Percentiles rank a stretch among this genome's conserved stretches.
Conservation (phyloP, 2,113 vertebrate genomes). For the Phainopepla nitens region DNA sequence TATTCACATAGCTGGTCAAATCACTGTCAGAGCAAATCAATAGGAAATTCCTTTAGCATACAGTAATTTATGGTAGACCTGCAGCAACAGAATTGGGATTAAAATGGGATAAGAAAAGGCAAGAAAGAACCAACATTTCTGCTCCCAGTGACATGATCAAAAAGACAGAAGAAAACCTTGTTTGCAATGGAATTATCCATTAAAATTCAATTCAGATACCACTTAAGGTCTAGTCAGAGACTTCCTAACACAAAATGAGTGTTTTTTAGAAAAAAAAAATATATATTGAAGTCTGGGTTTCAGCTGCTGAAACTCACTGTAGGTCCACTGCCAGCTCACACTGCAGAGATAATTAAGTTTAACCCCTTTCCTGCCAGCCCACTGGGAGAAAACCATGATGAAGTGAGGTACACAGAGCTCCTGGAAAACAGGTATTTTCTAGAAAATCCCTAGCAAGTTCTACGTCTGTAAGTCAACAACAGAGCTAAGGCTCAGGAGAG, state of each 20-base stretch:
- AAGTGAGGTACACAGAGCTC: not conserved
- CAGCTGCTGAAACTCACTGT: not conserved
- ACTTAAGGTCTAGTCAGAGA: not conserved
- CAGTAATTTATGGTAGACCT: constrained; percentile 71
- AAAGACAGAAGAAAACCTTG: constrained; percentile 57
- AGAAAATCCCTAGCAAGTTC: not conserved
- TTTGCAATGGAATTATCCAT: constrained; percentile 34
- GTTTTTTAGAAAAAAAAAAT: not conserved
- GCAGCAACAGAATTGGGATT: constrained; percentile 67
- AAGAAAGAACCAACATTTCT: constrained; percentile 57
- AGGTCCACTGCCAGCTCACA: not conserved
- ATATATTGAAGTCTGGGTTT: not conserved
- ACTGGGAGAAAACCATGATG: not conserved
- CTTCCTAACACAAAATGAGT: not conserved
- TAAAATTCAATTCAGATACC: constrained; percentile 40
- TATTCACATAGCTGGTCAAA: constrained; percentile 81
- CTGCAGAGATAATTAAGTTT: not conserved
- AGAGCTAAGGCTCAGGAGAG: not conserved
- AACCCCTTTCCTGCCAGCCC: not conserved
- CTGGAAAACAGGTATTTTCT: not conserved
- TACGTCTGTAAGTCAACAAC: not conserved
- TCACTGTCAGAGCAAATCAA: constrained; percentile 84
- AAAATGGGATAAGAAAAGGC: constrained; percentile 72
- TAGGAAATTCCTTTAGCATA: constrained; percentile 71
- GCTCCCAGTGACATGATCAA: constrained; percentile 52